Percentiles rank a stretch among this genome's conserved stretches.
These are phyloP conservation scores for Paracanthobrama guichenoti DNA, from an alignment of 2,113 vertebrate species.

Conservation along the genomic window DNA sequence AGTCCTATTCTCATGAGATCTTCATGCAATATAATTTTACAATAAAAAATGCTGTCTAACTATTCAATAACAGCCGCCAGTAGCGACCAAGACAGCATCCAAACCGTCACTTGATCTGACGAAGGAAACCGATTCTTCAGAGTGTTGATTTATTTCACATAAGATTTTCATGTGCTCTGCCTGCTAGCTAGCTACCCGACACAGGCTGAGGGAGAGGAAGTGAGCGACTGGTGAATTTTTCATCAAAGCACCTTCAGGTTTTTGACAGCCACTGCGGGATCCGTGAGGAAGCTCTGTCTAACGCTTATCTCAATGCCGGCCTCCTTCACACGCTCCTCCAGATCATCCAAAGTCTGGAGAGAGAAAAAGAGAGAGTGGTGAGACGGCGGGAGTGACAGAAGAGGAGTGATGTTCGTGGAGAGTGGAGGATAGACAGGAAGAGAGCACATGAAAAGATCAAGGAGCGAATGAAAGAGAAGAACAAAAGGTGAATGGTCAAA, in stretches of 20 bases:
- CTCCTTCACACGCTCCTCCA: conserved; percentile 89
- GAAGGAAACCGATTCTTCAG: conserved; percentile 12
- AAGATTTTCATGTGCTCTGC: conserved; percentile 48
- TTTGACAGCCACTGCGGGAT: conserved; percentile 91
- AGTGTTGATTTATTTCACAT: conserved; percentile 48
- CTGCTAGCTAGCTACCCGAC: conserved; percentile 26
- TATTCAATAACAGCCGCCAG: conserved; percentile 30
- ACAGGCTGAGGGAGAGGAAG: conserved; percentile 40
- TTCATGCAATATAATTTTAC: conserved; percentile 28
- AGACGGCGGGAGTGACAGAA: neutral
- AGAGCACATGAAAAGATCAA: conserved; percentile 14
- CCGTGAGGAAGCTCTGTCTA: conserved; percentile 94
- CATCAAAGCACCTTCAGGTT: conserved; percentile 88
- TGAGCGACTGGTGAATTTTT: conserved; percentile 51
- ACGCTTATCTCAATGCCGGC: conserved; percentile 95
- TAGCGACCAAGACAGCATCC: conserved; percentile 10
- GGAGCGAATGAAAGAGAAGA: conserved; percentile 3
- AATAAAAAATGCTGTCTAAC: conserved; percentile 30
- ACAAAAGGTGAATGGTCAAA: conserved; percentile 13
- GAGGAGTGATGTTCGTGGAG: neutral
- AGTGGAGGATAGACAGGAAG: neutral
- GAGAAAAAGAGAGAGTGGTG: neutral
- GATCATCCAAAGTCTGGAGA: conserved; percentile 88
- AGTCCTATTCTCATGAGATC: conserved; percentile 20
- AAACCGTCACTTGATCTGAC: conserved; percentile 46